Percentiles rank a stretch among this genome's conserved stretches.
Conservation (phyloP, 2,888 invertebrate species). For the Drosophila neoperkinsi region DNA sequence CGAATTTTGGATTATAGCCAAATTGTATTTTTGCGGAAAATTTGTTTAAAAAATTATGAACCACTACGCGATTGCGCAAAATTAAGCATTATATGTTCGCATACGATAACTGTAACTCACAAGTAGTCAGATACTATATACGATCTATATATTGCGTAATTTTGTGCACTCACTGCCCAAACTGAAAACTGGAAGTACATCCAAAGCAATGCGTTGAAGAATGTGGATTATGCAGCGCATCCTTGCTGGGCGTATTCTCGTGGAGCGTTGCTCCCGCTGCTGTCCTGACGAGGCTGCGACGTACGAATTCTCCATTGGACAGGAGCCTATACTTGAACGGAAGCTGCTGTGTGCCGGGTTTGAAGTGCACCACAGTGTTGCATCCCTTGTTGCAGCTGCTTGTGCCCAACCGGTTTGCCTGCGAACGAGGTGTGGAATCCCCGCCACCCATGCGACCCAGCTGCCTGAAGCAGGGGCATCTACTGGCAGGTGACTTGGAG, state of each 20-base stretch:
- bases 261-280: conserved; percentile 68
- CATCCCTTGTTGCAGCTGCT: conserved; percentile 1
- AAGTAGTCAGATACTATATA: not conserved
- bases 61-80: conserved; percentile 44
- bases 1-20: not conserved
- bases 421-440: not conserved
- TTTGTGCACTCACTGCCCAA: conserved; percentile 41
- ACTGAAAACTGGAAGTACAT: not conserved
- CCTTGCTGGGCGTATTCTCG: conserved; percentile 7
- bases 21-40: conserved; percentile 4
- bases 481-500: not conserved
- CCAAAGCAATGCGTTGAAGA: not conserved
- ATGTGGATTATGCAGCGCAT: not conserved
- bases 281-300: conserved; percentile 59
- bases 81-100: conserved; percentile 54
- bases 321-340: conserved; percentile 29
- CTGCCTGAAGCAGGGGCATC: not conserved
- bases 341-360: conserved; percentile 42
- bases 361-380: conserved; percentile 53
- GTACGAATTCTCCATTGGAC: conserved; percentile 22
- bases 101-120: not conserved
- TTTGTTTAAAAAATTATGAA: conserved; percentile 33
- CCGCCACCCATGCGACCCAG: conserved; percentile 18
- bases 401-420: too few species aligned
- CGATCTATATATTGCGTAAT: conserved; percentile 57